Evolutionary conservation across 2,113 vertebrate species (phyloP).

Genomic region (Anarrhichthys ocellatus): DNA sequence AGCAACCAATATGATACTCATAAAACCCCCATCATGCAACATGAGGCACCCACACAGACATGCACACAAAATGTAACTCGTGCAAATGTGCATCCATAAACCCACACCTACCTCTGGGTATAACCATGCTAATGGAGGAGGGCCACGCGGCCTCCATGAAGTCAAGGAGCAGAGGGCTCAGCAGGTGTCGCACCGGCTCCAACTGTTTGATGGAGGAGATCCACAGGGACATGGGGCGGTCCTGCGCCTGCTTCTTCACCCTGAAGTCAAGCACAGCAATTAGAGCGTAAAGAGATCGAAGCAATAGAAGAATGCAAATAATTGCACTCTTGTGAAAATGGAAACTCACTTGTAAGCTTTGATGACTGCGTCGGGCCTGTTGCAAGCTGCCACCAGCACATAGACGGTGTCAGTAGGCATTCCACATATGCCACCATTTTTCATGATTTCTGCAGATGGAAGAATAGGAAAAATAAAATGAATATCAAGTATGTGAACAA

Average conservation of each 20-base stretch:
- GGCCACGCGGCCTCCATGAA: slow-evolving; percentile 93
- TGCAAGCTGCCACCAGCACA: slow-evolving; percentile 91
- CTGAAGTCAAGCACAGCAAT: slow-evolving; percentile 66
- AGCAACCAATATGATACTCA: slow-evolving; percentile 5
- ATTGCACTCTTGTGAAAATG: not conserved
- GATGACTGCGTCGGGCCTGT: slow-evolving; percentile 87
- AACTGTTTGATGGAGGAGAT: slow-evolving; percentile 90
- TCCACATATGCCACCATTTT: slow-evolving; percentile 88
- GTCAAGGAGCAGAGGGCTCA: slow-evolving; percentile 87
- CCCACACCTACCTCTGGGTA: slow-evolving; percentile 85
- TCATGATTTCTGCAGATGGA: slow-evolving; percentile 87
- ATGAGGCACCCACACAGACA: fast-evolving
- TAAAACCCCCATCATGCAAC: not conserved
- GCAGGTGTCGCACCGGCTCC: slow-evolving; percentile 87
- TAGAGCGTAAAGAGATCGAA: not conserved
- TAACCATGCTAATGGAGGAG: slow-evolving; percentile 92
- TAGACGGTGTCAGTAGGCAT: slow-evolving; percentile 93
- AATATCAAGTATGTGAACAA: not conserved
- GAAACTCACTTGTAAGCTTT: slow-evolving; percentile 88
- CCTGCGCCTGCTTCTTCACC: slow-evolving; percentile 90
- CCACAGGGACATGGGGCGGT: slow-evolving; percentile 93
- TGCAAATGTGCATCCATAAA: not conserved
- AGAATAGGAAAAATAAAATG: not conserved
- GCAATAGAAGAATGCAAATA: not conserved
- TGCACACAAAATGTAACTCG: fast-evolving